Percentiles rank a stretch among this genome's conserved stretches.
Conservation (phyloP, 2,113 vertebrate genomes). For the Gymnorhina tibicen region DNA sequence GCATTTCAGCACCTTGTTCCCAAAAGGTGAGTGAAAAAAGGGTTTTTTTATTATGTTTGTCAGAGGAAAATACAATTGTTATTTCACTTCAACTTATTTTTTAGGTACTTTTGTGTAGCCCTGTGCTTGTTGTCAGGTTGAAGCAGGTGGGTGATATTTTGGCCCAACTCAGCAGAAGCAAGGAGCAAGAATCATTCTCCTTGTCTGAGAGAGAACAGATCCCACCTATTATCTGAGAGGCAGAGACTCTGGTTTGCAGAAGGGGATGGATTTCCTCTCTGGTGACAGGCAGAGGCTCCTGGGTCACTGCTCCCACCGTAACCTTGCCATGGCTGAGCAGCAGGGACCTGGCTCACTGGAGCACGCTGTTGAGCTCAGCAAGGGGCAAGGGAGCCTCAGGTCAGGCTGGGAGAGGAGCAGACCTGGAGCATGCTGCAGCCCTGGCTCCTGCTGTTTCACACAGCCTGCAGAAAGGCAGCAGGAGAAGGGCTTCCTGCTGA, state of each 20-base stretch:
- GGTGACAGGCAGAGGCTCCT: neutral
- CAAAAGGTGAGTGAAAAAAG: neutral
- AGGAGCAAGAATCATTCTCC: neutral
- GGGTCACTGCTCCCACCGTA: rapidly evolving
- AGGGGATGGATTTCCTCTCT: neutral
- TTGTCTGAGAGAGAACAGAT: neutral
- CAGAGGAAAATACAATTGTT: neutral
- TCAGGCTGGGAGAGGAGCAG: neutral
- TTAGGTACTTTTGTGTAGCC: neutral
- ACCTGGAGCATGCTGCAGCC: neutral
- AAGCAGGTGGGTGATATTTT: neutral
- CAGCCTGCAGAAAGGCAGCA: neutral
- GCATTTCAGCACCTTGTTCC: neutral
- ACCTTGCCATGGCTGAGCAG: rapidly evolving
- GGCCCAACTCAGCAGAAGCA: neutral
- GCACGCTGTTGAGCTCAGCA: rapidly evolving
- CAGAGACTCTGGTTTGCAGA: neutral
- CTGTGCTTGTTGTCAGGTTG: neutral
- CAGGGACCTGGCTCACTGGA: neutral
- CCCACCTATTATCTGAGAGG: neutral
- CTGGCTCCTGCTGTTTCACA: neutral
- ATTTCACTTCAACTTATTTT: neutral
- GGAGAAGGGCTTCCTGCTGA: neutral
- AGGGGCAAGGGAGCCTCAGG: neutral
- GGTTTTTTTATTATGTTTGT: neutral